Evolutionary conservation across 2,888 invertebrate genomes (phyloP).

Genomic region (Lysandra bellargus): DNA sequence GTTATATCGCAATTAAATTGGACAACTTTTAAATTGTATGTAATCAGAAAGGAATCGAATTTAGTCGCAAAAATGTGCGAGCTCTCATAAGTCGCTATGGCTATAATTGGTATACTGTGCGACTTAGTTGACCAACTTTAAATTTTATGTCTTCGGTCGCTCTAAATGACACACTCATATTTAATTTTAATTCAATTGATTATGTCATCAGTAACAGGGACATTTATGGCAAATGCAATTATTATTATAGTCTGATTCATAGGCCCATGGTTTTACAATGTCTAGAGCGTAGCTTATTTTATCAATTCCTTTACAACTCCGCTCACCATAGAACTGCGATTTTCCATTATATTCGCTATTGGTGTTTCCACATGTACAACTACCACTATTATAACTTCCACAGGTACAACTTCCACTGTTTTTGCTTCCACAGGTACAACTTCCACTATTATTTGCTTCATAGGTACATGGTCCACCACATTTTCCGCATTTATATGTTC

Average conservation of each 20-base stretch:
- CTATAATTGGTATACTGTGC: too few relatives aligned
- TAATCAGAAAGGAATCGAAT: too few relatives aligned
- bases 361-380: neutral
- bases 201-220: conserved; percentile 9
- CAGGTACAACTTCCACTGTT: neutral
- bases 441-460: conserved; percentile 7
- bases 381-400: neutral
- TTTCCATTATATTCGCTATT: neutral
- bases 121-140: too few relatives aligned
- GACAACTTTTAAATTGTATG: too few relatives aligned
- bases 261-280: neutral
- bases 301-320: conserved; percentile 25
- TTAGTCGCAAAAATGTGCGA: too few relatives aligned
- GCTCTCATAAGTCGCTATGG: too few relatives aligned
- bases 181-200: neutral
- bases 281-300: conserved; percentile 25
- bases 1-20: too few relatives aligned
- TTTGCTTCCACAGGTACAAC: neutral
- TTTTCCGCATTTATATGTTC: neutral
- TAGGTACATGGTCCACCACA: neutral
- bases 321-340: neutral
- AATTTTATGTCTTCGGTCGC: too few relatives aligned
- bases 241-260: neutral
- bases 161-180: neutral
- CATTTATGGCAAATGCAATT: conserved; percentile 33